Base-by-base conservation (phyloP, 2,888 invertebrate species). In the Operophtera brumata region DNA sequence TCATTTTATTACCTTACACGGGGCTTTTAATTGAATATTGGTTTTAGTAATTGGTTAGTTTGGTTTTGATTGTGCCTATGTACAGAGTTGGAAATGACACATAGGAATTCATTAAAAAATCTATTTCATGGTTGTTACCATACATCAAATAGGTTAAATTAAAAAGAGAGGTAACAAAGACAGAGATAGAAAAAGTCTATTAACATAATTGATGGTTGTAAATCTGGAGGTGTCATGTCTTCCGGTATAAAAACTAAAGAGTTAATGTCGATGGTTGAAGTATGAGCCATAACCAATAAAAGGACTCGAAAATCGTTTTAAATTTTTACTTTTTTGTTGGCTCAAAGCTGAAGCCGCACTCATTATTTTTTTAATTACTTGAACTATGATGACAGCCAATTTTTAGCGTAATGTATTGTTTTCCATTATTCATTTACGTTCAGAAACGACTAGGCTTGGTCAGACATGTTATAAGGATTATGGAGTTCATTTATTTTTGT, bases 201-300 rank as follows among this genome's bases (percentile, higher is more conserved):
- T 82, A 83, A 60, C 66, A 77, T 82, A 84, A 85, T 82, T 78
- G 73, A 81, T 77, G 81, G 82, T 73, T 80, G 73, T 81, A 82
- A 84, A 84, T 83, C 74, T 69, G 62, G 61, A 80, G 80, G 84
- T 82, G 84, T 82, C 82, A 80, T 76, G 78, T 80, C 80, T 85
- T 84, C 81, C 82, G 82, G 82, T 81, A 71, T 72, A 72, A 73
- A 75, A 76, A 72, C 70, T 64, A 70, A 73, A 67, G 66, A 65
- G 58, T 64, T 64, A 67, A 67, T 67, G 64, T 70, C 67, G 60
- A 69, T 71, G 59, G 44, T 66, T 67, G 64, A 71, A 64, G 61
- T 64, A 67, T 62, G 61, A 68, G 56, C 53, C 59, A 59, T 63
- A 59, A 54, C 58, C 63, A 62, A 66, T 66, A 62, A 64, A 57